A percentile compares a stretch with the other conserved stretches of the same genome.
Conservation (phyloP, 2,797 vertebrate species). For the Cheracebus regulus region DNA sequence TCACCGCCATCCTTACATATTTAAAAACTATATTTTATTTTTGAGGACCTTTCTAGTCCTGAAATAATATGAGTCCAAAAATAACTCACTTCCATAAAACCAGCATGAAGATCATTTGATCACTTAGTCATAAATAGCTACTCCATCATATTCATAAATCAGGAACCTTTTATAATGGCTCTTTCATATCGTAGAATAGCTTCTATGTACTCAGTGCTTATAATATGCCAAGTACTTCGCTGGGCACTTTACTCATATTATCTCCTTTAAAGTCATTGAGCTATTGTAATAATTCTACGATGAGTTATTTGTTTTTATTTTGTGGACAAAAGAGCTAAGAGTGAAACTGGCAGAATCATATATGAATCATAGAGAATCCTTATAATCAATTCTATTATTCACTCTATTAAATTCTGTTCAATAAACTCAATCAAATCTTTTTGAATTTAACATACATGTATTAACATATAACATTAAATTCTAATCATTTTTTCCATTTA, state of each 20-base stretch:
- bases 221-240: not conserved
- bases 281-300: not conserved
- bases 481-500: not conserved
- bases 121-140: not conserved
- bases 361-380: too few species aligned
- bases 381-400: not conserved
- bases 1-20: accelerated
- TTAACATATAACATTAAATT: not conserved
- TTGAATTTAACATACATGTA: not conserved
- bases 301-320: not conserved
- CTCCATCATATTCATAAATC: not conserved
- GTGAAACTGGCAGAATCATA: not conserved
- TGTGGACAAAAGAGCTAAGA: not conserved
- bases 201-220: not conserved
- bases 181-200: not conserved
- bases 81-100: not conserved
- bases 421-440: not conserved
- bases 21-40: not conserved
- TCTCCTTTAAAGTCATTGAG: not conserved
- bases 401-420: not conserved
- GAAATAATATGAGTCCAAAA: not conserved
- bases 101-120: not conserved
- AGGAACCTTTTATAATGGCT: not conserved
- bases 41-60: not conserved
- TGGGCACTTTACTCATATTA: not conserved